These are phyloP conservation scores for Netelia virgata DNA, from an alignment of 2,888 invertebrate genomes.

Conservation along the genomic window DNA sequence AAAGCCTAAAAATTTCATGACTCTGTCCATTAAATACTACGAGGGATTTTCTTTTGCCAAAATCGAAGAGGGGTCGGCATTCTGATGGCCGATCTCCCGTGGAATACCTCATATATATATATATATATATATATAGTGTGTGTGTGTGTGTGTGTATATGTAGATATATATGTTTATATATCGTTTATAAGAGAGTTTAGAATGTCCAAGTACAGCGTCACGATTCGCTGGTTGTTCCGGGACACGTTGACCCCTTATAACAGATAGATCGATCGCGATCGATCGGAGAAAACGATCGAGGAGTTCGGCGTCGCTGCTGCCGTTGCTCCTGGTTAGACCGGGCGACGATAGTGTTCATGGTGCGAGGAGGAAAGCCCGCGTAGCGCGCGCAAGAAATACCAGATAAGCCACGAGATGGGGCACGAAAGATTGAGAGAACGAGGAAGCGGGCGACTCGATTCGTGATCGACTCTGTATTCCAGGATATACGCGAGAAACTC, in stretches of 20 bases:
- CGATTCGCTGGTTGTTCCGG: constrained; percentile 65
- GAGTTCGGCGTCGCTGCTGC: constrained; percentile 14
- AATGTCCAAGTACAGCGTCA: constrained; percentile 61
- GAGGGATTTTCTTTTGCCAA: too few relatives aligned
- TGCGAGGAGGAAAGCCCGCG: background rate
- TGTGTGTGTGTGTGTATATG: too few relatives aligned
- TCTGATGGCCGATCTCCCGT: too few relatives aligned
- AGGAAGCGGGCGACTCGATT: constrained; percentile 41
- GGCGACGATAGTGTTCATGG: background rate
- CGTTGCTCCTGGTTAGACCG: background rate
- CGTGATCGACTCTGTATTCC: constrained; percentile 34
- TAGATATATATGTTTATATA: background rate
- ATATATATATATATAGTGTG: too few relatives aligned
- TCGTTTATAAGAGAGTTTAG: constrained; percentile 36
- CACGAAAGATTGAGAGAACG: constrained; percentile 43
- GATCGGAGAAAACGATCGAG: constrained; percentile 63
- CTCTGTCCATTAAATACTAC: too few relatives aligned
- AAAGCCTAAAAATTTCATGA: too few relatives aligned
- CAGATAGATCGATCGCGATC: constrained; percentile 63
- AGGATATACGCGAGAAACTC: constrained; percentile 22
- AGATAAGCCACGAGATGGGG: constrained; percentile 29
- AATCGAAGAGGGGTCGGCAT: too few relatives aligned
- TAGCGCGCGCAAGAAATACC: constrained; percentile 30
- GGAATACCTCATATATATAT: too few relatives aligned
- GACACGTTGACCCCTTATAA: constrained; percentile 63